Evolutionary conservation across 1,140 invertebrate genomes (phyloP), one percentile per base, ranked within the genome.

Genomic region (Prorops nasuta): DNA sequence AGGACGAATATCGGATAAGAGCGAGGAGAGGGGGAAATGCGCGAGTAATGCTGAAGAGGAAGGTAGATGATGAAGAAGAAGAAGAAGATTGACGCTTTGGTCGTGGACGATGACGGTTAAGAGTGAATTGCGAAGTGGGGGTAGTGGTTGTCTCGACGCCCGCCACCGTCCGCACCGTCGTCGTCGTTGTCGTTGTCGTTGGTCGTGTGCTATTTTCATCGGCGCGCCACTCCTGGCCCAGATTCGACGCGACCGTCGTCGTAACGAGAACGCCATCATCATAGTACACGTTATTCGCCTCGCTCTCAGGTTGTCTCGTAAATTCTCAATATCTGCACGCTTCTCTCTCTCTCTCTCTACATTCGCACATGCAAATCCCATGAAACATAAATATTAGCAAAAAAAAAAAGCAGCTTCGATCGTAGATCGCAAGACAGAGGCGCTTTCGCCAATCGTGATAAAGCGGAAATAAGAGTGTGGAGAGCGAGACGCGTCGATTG

Each of bases 191-290:
- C n/a, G n/a, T n/a, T n/a, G n/a, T n/a, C n/a, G n/a, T n/a, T n/a
- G n/a, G n/a, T n/a, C n/a, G n/a, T n/a, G 64, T 67, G 62, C 71
- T 73, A 73, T 73, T 73, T 73, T 64, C 53, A 70, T 59, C 67
- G 50, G 20, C 58, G 63, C 58, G 59, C 56, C 49, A 67, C 44
- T 53, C 59, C 62, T 71, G 66, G 67, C 68, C 71, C 68, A 73
- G 68, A 71, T 72, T 72, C 68, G 58, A 61, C 41, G 41, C 62
- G 62, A 69, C 63, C 58, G 59, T 64, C 64, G 40, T 28, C 42
- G 14, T 35, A 8, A 32, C 43, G 51, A 14, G 35, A 32, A 19
- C 40, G 35, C 19, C 44, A 42, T 36, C n/a, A n/a, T n/a, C n/a
- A n/a, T n/a, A n/a, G n/a, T n/a, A n/a, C n/a, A n/a, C n/a, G n/a